phyloP scores from a whole-genome alignment of 1,140 invertebrate genomes.

The Streblospio benedicti region DNA sequence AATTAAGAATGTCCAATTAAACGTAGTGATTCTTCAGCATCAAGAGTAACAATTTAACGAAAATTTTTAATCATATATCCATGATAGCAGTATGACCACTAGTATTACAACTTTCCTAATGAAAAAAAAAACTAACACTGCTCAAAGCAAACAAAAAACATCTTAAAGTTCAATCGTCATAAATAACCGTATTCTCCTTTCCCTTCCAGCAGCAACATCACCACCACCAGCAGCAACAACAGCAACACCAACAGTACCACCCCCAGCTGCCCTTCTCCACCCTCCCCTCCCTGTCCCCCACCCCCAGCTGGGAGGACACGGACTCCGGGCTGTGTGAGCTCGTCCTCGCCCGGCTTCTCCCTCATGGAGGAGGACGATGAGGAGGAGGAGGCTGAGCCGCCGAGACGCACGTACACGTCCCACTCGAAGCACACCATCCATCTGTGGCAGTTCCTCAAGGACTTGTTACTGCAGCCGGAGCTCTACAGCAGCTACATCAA shows the following conservation, averaged over 20 bases:
- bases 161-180: no score
- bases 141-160: no score
- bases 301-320: neutral
- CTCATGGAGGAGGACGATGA: neutral
- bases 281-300: neutral
- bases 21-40: no score
- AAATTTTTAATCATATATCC: no score
- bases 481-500: constrained; percentile 85
- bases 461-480: constrained; percentile 77
- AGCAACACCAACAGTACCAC: neutral
- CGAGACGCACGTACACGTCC: constrained; percentile 4
- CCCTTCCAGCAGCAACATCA: neutral
- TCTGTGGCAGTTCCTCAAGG: constrained; percentile 98
- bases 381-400: neutral
- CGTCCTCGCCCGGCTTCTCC: neutral
- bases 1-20: no score
- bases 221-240: neutral
- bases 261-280: neutral
- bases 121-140: no score
- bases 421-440: constrained; percentile 61
- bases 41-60: no score
- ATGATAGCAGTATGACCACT: no score
- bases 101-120: no score
- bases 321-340: neutral
- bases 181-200: no score